phyloP scores from a whole-genome alignment of 1,140 invertebrate species.

The Drosophila pandora region DNA sequence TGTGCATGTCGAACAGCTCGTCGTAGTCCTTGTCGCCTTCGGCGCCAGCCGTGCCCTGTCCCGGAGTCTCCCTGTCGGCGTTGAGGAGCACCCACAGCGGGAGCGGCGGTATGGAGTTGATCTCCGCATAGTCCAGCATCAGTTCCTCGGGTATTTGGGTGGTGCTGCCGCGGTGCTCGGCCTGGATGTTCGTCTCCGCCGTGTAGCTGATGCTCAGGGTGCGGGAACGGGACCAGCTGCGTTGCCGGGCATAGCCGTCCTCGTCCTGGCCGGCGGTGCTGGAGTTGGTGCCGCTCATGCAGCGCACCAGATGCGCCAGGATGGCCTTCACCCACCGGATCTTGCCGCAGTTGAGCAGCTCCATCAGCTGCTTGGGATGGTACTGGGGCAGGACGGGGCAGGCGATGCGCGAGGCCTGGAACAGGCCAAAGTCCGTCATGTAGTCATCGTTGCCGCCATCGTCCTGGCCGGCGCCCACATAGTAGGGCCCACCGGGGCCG shows the following conservation, averaged over 20 bases:
- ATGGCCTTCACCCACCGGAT: slow-evolving; percentile 99
- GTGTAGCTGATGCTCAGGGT: slow-evolving; percentile 95
- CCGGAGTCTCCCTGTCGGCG: slow-evolving; percentile 93
- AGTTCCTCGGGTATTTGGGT: slow-evolving; percentile 91
- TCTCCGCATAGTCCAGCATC: slow-evolving; percentile 97
- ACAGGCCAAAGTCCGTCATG: slow-evolving; percentile 97
- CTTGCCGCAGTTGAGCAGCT: slow-evolving; percentile 99
- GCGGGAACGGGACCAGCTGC: slow-evolving; percentile 93
- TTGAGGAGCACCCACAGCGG: slow-evolving; percentile 97
- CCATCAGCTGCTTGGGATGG: slow-evolving; percentile 99
- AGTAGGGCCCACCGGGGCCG: slow-evolving; percentile 2
- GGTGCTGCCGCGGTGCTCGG: slow-evolving; percentile 86
- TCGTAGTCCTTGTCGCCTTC: slow-evolving; percentile 90
- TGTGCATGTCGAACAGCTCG: slow-evolving; percentile 92
- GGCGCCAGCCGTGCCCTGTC: slow-evolving; percentile 84
- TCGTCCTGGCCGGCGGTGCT: slow-evolving; percentile 55
- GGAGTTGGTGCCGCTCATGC: slow-evolving; percentile 86
- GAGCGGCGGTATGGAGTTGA: slow-evolving; percentile 97
- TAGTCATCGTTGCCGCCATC: slow-evolving; percentile 85
- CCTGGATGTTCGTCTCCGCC: slow-evolving; percentile 86
- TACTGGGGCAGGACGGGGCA: slow-evolving; percentile 99
- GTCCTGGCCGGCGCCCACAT: slow-evolving; percentile 22
- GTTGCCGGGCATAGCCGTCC: slow-evolving; percentile 87
- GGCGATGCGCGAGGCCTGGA: slow-evolving; percentile 97
- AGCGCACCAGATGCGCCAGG: slow-evolving; percentile 94